These are phyloP conservation scores for Dasysyrphus albostriatus DNA, from an alignment of 2,888 invertebrate species.

Conservation along the genomic window DNA sequence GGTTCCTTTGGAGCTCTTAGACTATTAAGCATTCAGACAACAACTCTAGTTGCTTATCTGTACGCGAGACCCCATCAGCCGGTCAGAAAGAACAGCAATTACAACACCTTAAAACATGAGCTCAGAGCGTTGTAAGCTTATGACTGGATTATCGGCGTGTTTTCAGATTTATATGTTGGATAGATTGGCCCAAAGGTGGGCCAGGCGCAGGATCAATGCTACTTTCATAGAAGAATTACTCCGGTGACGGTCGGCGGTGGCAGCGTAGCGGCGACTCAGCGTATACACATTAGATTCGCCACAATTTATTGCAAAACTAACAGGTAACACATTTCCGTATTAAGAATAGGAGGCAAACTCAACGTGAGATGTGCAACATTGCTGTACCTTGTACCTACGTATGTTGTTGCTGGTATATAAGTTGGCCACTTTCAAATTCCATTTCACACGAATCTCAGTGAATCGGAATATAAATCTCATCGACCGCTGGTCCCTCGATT, in stretches of 20 bases:
- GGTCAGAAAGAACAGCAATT: constrained; percentile 17
- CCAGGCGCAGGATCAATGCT: constrained; percentile 38
- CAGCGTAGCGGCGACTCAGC: background rate
- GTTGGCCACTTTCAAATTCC: constrained; percentile 63
- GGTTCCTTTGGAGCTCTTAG: constrained; percentile 26
- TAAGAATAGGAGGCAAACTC: constrained; percentile 3
- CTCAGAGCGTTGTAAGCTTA: constrained; percentile 4
- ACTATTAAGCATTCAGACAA: constrained; percentile 24
- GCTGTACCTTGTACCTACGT: background rate
- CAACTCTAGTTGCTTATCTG: background rate
- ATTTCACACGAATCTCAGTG: constrained; percentile 41
- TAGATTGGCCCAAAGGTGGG: constrained; percentile 59
- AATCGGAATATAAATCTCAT: constrained; percentile 68
- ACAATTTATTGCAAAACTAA: constrained; percentile 64
- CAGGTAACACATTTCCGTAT: constrained; percentile 54
- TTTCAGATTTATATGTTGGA: constrained; percentile 51
- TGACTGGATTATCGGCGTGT: constrained; percentile 29
- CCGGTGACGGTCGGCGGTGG: constrained; percentile 5
- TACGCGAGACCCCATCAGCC: background rate
- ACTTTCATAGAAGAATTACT: constrained; percentile 44
- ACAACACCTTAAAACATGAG: constrained; percentile 52
- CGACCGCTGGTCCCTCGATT: constrained; percentile 74
- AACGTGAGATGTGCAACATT: constrained; percentile 4
- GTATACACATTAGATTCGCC: constrained; percentile 59
- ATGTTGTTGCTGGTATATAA: background rate